Evolutionary conservation across 2,113 vertebrate genomes (phyloP).

Genomic region (Oryctolagus cuniculus): DNA sequence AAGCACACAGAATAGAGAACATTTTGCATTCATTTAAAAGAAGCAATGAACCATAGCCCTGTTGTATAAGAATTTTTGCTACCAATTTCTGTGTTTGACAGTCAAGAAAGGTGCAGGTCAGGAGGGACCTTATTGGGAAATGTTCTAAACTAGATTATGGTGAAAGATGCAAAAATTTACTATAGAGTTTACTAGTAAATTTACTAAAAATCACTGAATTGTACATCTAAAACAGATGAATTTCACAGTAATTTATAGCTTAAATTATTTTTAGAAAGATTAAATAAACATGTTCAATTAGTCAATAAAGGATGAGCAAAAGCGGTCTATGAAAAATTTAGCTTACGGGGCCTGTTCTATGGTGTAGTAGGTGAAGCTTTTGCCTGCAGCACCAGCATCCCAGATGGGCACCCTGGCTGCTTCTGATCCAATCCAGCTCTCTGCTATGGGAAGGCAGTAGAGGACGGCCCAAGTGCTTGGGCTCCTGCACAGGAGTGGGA

Average conservation of each 20-base stretch:
- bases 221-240: not conserved
- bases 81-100: not conserved
- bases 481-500: no score
- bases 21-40: not conserved
- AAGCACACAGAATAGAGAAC: not conserved
- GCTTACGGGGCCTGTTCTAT: no score
- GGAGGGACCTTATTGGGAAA: not conserved
- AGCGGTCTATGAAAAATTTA: conserved; percentile 34
- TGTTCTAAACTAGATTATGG: not conserved
- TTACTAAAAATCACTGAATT: conserved; percentile 15
- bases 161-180: not conserved
- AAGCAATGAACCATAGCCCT: not conserved
- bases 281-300: conserved; percentile 1
- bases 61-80: not conserved
- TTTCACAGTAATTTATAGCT: conserved; percentile 9
- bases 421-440: no score
- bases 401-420: no score
- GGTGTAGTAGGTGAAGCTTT: no score
- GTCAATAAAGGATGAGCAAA: not conserved
- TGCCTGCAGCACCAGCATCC: no score
- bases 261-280: not conserved
- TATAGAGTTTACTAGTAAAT: not conserved
- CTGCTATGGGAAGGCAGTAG: no score
- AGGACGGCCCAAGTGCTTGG: no score
- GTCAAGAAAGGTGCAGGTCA: not conserved